Conservation (phyloP, 2,888 invertebrate genomes). For the Brassicogethes aeneus region DNA sequence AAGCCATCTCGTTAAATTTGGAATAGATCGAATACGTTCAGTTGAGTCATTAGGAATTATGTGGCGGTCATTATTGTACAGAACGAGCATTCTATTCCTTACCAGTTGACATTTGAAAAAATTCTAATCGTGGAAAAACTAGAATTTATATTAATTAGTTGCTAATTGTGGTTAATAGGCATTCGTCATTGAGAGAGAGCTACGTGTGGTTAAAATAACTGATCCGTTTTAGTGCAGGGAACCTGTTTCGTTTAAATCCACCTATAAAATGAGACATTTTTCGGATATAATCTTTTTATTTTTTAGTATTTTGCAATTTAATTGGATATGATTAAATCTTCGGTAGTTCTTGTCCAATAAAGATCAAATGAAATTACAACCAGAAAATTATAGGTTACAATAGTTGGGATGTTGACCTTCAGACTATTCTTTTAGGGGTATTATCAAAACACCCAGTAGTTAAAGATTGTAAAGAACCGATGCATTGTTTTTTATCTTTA, state of each 20-base stretch:
- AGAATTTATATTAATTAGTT: slow-evolving; percentile 2
- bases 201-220: background rate
- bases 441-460: background rate
- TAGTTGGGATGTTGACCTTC: background rate
- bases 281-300: background rate
- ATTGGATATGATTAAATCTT: background rate
- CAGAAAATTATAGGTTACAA: no score
- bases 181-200: background rate
- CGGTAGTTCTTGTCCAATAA: no score
- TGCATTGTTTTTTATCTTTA: background rate
- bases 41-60: background rate
- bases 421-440: background rate
- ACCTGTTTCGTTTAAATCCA: no score
- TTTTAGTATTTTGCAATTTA: background rate
- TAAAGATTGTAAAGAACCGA: background rate
- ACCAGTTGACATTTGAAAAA: background rate
- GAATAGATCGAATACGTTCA: background rate
- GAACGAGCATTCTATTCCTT: background rate
- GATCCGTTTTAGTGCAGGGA: no score
- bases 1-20: background rate
- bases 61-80: background rate
- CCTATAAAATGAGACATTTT: no score
- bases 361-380: no score
- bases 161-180: background rate
- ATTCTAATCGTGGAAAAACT: background rate